A percentile compares a stretch with the other conserved stretches of the same genome.
These are phyloP conservation scores for Gobius niger DNA, from an alignment of 2,113 vertebrate species.

Conservation along the genomic window DNA sequence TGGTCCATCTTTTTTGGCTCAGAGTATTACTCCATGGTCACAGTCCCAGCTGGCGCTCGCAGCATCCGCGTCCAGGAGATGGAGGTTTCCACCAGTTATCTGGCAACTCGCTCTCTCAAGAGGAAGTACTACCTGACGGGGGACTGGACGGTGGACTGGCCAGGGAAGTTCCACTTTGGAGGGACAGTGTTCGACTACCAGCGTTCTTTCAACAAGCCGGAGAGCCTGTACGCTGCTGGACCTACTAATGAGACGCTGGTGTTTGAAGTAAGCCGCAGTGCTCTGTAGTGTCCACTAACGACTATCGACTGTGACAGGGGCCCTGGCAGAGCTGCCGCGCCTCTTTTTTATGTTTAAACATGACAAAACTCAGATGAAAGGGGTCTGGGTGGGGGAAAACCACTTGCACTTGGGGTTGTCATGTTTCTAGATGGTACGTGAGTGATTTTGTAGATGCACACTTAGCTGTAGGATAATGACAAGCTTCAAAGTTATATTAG, in stretches of 20 bases:
- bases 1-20: constrained; percentile 7
- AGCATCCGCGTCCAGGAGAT: constrained; percentile 86
- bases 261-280: constrained; percentile 89
- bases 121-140: constrained; percentile 89
- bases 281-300: constrained; percentile 52
- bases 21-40: constrained; percentile 91
- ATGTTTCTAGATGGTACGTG: constrained; percentile 29
- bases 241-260: constrained; percentile 95
- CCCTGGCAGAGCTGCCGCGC: constrained; percentile 49
- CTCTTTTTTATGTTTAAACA: constrained; percentile 39
- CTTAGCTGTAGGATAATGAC: neutral
- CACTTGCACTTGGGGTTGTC: constrained; percentile 29
- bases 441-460: neutral
- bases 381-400: constrained; percentile 30
- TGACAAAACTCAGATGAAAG: constrained; percentile 58
- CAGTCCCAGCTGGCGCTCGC: constrained; percentile 85
- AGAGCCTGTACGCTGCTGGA: constrained; percentile 86
- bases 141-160: constrained; percentile 95
- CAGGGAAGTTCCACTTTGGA: constrained; percentile 88
- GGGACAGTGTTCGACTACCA: constrained; percentile 91
- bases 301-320: constrained; percentile 58
- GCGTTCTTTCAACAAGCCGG: constrained; percentile 84
- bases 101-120: constrained; percentile 84
- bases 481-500: neutral
- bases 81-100: constrained; percentile 87